Percentiles rank a stretch among this genome's conserved stretches.
Conservation (phyloP, 2,888 invertebrate genomes). For the Leptopilina drosophilae region DNA sequence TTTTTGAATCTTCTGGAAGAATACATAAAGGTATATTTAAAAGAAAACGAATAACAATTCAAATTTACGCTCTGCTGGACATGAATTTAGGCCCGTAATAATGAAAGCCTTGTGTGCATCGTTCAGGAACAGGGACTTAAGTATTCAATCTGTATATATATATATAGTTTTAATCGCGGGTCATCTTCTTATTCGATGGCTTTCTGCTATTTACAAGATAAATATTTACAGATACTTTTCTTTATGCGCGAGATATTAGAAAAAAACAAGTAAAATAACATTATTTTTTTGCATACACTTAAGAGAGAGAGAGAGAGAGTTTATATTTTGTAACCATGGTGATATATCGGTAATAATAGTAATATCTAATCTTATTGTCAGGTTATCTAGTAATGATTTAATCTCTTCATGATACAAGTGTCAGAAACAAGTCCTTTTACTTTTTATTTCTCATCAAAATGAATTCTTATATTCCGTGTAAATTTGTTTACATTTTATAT, state of each 20-base stretch:
- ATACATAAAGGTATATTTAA: conserved; percentile 34
- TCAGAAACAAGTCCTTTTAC: too few species aligned
- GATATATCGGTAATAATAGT: too few species aligned
- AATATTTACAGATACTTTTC: conserved; percentile 3
- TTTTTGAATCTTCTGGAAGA: background rate
- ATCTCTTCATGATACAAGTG: too few species aligned
- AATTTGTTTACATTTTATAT: too few species aligned
- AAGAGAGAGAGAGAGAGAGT: too few species aligned
- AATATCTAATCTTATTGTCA: too few species aligned
- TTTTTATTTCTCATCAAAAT: too few species aligned
- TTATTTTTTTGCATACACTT: too few species aligned
- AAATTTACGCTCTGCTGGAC: conserved; percentile 60
- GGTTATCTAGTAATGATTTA: too few species aligned
- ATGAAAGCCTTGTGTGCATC: conserved; percentile 53
- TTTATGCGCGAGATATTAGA: background rate
- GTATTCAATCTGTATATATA: background rate
- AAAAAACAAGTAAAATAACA: background rate
- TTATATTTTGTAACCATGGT: too few species aligned
- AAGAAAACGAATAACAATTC: conserved; percentile 54
- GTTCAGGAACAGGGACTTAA: conserved; percentile 55
- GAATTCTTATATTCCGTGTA: too few species aligned
- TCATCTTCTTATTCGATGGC: conserved; percentile 12
- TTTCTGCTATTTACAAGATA: conserved; percentile 2
- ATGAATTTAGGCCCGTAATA: conserved; percentile 55
- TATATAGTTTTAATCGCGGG: background rate